Evolutionary conservation across 2,888 invertebrate species (phyloP), one percentile per base, ranked within the genome.

Genomic region (Caenorhabditis angaria): DNA sequence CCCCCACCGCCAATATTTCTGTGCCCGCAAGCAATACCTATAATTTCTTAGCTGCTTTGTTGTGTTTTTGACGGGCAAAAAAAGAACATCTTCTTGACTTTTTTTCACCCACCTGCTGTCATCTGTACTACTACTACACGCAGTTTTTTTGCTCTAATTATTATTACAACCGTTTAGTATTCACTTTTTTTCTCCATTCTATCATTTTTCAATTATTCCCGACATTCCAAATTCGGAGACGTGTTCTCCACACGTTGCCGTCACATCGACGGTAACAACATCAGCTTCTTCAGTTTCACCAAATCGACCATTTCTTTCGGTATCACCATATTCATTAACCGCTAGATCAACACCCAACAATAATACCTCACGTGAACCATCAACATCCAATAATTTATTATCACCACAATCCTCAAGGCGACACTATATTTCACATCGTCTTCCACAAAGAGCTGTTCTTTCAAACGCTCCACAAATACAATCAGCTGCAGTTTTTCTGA

Each of bases 341-440:
- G 41, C 72, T 32, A 53, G 67, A 41, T 67, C 67, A 3, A 67
- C 72, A 18, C 72, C 67, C 10, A 41, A 18, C 41, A 41, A 18
- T 61, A 47, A 28, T 72, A 58, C 61, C 0, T 67, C 70, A 14
- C 18, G 20, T 18, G 22, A 32, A 29, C 22, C 29, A 41, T 20
- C 24, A 27, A 53, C 54, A 2, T n/a, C 27, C 54, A 54, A 18
- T 35, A 57, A 62, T 51, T 61, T 70, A 35, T 53, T 69, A 50
- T 77, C 75, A 28, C 76, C 76, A 2, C 61, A 61, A 3, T 55
- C 73, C 28, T 70, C 69, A 51, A 65, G 73, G 10, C 67, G 77
- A 27, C 81, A 82, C 60, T 84, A 83, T 69, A 78, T 81, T 63
- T 82, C 82, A 5, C 81, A 78, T 68, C 80, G 82, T 22, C 65